phyloP scores from a whole-genome alignment of 1,140 invertebrate genomes.

The Trypoxylus dichotomus region DNA sequence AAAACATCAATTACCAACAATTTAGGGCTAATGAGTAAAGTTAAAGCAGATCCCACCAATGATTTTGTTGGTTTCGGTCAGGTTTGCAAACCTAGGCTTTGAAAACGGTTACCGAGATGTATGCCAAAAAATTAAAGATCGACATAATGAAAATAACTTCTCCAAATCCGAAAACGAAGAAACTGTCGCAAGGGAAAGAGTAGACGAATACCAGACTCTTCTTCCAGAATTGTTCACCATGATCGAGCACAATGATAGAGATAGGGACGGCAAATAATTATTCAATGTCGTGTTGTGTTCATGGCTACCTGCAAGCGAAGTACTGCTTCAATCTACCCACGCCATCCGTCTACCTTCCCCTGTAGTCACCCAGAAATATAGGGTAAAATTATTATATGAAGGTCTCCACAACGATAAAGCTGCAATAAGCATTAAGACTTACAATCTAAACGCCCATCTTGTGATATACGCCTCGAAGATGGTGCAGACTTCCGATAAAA shows the following conservation, averaged over 20 bases:
- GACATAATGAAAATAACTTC: constrained; percentile 97
- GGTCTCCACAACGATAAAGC: constrained; percentile 97
- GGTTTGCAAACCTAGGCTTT: constrained; percentile 99
- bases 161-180: constrained; percentile 97
- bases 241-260: constrained; percentile 91
- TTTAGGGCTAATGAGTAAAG: constrained; percentile 97
- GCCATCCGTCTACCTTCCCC: constrained; percentile 99
- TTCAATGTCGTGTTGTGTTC: constrained; percentile 97
- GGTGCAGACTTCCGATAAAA: constrained; percentile 99
- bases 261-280: constrained; percentile 91
- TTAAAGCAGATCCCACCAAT: constrained; percentile 94
- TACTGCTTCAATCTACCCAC: constrained; percentile 99
- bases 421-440: constrained; percentile 85
- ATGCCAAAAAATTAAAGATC: constrained; percentile 98
- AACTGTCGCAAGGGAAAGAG: constrained; percentile 93
- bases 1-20: constrained; percentile 98
- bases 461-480: constrained; percentile 99
- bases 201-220: constrained; percentile 84
- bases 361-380: constrained; percentile 97
- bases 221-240: constrained; percentile 90
- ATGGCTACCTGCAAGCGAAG: constrained; percentile 99
- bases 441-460: constrained; percentile 93
- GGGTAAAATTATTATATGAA: constrained; percentile 99
- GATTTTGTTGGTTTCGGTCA: constrained; percentile 98
- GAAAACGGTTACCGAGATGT: constrained; percentile 99